Evolutionary conservation across 2,888 invertebrate genomes (phyloP).

Genomic region (Pyrocoelia pectoralis): DNA sequence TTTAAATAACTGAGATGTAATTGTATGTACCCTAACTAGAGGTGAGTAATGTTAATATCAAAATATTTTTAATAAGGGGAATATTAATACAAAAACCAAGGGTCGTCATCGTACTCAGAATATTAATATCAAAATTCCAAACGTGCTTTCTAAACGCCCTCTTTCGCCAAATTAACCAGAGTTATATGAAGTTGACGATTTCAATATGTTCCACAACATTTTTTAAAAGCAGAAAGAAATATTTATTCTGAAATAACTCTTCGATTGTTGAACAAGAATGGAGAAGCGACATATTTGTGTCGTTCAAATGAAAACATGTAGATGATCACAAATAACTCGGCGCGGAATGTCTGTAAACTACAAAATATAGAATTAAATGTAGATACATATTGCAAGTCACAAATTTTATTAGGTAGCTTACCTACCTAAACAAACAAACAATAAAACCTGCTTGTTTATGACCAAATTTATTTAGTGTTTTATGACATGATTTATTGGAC

Average conservation of each 20-base stretch:
- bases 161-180: slow-evolving; percentile 37
- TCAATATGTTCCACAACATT: slow-evolving; percentile 29
- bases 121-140: slow-evolving; percentile 42
- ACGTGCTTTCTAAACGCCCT: slow-evolving; percentile 34
- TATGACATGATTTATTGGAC: no score
- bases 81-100: slow-evolving; percentile 38
- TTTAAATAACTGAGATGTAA: slow-evolving; percentile 21
- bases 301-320: neutral
- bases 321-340: neutral
- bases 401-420: no score
- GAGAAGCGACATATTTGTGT: slow-evolving; percentile 3
- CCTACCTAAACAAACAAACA: no score
- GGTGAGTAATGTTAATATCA: slow-evolving; percentile 45
- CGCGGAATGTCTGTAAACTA: neutral
- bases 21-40: slow-evolving; percentile 34
- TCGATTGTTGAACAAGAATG: slow-evolving; percentile 26
- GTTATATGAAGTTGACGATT: slow-evolving; percentile 36
- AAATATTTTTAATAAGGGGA: slow-evolving; percentile 48
- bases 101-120: slow-evolving; percentile 39
- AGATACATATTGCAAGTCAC: no score
- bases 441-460: no score
- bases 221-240: slow-evolving; percentile 27
- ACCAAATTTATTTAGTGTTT: no score
- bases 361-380: no score
- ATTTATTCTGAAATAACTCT: slow-evolving; percentile 25